Evolutionary conservation across 2,888 invertebrate species (phyloP).

Genomic region (Ecliptopera silaceata): DNA sequence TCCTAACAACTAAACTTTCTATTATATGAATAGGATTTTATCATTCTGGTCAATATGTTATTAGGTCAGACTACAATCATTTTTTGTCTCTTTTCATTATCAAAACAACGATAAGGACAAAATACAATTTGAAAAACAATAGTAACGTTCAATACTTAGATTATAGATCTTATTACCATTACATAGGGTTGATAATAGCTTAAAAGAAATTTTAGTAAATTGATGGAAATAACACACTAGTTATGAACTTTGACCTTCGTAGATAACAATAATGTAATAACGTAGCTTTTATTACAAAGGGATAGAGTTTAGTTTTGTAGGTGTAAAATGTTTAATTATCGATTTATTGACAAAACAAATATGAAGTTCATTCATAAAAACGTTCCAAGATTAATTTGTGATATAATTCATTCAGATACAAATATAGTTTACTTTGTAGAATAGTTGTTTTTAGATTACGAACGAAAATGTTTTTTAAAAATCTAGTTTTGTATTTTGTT

Average conservation of each 20-base stretch:
- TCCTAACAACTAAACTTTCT: no score
- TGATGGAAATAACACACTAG: constrained; percentile 45
- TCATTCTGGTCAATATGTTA: neutral
- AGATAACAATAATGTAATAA: constrained; percentile 38
- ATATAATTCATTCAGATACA: constrained; percentile 24
- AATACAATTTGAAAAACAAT: neutral
- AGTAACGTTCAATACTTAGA: neutral
- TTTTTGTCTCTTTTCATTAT: constrained; percentile 4
- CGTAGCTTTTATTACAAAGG: constrained; percentile 27
- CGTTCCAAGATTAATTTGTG: constrained; percentile 37
- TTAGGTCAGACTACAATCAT: neutral
- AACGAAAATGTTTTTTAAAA: no score
- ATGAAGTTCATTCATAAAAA: constrained; percentile 51
- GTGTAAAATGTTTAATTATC: constrained; percentile 25
- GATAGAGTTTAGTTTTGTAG: constrained; percentile 6
- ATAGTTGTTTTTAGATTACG: no score
- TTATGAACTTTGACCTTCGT: constrained; percentile 47
- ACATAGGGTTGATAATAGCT: constrained; percentile 3
- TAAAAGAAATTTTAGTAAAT: constrained; percentile 23
- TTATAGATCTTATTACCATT: neutral
- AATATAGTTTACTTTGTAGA: no score
- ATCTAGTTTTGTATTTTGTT: no score
- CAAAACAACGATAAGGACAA: neutral
- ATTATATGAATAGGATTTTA: no score
- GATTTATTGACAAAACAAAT: constrained; percentile 40